Evolutionary conservation across 2,113 vertebrate species (phyloP), one percentile per base, ranked within the genome.

Genomic region (Vicugna pacos): DNA sequence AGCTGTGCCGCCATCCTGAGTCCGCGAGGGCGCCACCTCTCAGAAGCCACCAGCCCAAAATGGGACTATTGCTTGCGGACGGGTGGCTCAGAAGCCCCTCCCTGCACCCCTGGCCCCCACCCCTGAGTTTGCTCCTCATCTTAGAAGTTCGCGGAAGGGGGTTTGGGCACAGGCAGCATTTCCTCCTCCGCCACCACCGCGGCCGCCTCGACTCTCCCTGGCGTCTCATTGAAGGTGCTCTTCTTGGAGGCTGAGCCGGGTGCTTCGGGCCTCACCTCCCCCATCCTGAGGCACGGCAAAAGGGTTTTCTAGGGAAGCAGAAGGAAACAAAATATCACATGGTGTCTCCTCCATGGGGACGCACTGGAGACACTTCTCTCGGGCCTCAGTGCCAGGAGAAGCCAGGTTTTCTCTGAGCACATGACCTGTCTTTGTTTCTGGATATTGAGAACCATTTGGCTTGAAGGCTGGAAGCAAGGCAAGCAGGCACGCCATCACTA

Each of bases 221-320:
- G 92, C 70, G 50, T 95, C 88, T 93, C 32, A 77, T 6, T 20
- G 89, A 82, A 77, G 90, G 1, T 52, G 97, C 69, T 32, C 89
- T 93, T 94, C 89, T 75, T 35, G 89, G 98, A 98, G 98, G 98
- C 97, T 97, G 95, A 32, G 89, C 97, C 20, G 10, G 96, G 93
- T 83, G 94, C 87, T 95, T 94, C 54, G 62, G 86, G 28, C 96
- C 95, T 97, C 92, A 69, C 97, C 98, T 98, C 98, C 98, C 97
- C 97, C 98, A 98, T 98, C 98, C 98, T 97, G 98, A 99, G 98
- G 98, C 98, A 98, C 98, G 0, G 97, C 97, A 58, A 75, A 91
- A 86, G 87, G 94, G 82, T 7, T 22, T 95, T 98, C 94, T 96
- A 10, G 8, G 77, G 38, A 93, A 92, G 87, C 11, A 94, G 87